Evolutionary conservation across 2,113 vertebrate species (phyloP).

Genomic region (Zosterops borbonicus): DNA sequence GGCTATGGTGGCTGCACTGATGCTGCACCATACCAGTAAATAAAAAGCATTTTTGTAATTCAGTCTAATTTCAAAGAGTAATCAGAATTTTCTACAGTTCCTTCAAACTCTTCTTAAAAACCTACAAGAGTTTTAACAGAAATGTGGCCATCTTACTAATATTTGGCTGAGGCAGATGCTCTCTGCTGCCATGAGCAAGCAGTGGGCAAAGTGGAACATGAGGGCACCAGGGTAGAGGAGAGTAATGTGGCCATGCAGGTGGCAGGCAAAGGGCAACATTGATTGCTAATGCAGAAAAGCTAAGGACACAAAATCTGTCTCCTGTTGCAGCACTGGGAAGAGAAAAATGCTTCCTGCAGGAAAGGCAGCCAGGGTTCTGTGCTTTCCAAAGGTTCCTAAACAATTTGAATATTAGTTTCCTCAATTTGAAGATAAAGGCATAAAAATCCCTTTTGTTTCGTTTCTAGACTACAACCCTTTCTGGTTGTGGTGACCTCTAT

Average conservation of each 20-base stretch:
- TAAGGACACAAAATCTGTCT: not conserved
- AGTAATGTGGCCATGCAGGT: not conserved
- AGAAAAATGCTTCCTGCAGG: not conserved
- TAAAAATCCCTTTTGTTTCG: not conserved
- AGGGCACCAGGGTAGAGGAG: not conserved
- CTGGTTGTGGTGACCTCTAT: not conserved
- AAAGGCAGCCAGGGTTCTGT: not conserved
- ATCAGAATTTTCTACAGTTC: not conserved
- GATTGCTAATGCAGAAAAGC: not conserved
- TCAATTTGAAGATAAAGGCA: not conserved
- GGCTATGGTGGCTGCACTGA: not conserved
- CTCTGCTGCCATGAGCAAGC: not conserved
- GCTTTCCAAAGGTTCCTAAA: not conserved
- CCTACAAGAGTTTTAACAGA: not conserved
- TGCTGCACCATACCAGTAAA: not conserved
- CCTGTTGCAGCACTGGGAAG: not conserved
- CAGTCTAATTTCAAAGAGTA: not conserved
- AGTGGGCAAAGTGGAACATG: not conserved
- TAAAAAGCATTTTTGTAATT: not conserved
- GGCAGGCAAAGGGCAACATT: not conserved
- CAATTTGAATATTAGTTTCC: not conserved
- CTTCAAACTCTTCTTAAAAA: slow-evolving; percentile 2
- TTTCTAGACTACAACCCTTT: not conserved
- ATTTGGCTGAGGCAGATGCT: not conserved
- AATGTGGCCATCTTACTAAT: not conserved